Base-by-base conservation (phyloP, 1,140 invertebrate genomes). In the Sitodiplosis mosellana region DNA sequence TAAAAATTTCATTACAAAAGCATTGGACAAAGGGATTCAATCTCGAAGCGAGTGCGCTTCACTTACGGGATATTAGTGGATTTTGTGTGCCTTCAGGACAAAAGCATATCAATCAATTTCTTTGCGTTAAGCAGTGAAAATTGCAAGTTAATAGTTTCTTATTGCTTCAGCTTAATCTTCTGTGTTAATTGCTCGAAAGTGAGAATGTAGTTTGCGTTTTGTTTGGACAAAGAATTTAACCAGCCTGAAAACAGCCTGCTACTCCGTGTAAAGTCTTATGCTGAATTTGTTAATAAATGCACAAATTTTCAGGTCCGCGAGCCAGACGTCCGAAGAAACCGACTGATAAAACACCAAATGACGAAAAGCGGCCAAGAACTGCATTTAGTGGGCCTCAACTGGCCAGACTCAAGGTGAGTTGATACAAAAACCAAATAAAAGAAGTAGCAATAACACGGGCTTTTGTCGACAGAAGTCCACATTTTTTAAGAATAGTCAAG, bases 341-440 rank as follows among this genome's bases (percentile, higher is more conserved):
- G 49, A 66, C 56, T 50, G 69, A 56, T 63, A 62, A 53, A 59
- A 69, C 57, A 54, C 4, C 48, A 52, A 48, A 52, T 51, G 87
- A 94, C 56, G 91, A 96, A 62, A 99, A 99, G 66, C 70, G 95
- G 55, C 94, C 95, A 0, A 70, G 95, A 44, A 99, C 95, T 10
- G 94, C 95, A 3, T 99, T 99, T 70, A 95, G 90, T 52, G 83
- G 83, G 12, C 88, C 95, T 37, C 95, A 99, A 64, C 70, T 99
- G 53, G 78, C 83, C 1, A 77, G 87, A 55, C 69, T 99, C 47
- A 96, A 95, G 69, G 73, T 74, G 59, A 57, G n/a, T n/a, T n/a
- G n/a, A n/a, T n/a, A n/a, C n/a, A n/a, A n/a, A n/a, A n/a, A n/a
- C n/a, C n/a, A 14, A n/a, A 11, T 42, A 8, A 17, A 34, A 7